Evolutionary conservation across 1,140 invertebrate genomes (phyloP).

Genomic region (Telenomus remus): DNA sequence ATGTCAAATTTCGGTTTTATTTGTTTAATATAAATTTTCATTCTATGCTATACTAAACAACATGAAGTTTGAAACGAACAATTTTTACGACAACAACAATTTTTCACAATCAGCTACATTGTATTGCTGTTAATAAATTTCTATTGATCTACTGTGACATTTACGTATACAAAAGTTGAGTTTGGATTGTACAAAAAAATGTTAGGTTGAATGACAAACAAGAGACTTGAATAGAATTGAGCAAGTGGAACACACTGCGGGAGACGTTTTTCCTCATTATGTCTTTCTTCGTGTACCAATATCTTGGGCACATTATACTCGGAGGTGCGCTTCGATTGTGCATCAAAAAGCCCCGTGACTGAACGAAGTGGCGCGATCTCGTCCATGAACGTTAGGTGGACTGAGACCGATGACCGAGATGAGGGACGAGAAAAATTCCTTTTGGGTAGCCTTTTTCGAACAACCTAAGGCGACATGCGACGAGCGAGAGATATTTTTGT

Average conservation of each 20-base stretch:
- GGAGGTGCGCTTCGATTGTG: slow-evolving; percentile 47
- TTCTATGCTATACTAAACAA: too few relatives aligned
- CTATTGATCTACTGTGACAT: too few relatives aligned
- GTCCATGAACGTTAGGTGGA: slow-evolving; percentile 51
- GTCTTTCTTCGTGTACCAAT: slow-evolving; percentile 18
- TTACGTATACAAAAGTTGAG: too few relatives aligned
- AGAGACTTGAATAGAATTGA: too few relatives aligned
- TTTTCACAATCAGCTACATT: too few relatives aligned
- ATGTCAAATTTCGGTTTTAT: too few relatives aligned
- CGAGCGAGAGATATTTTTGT: slow-evolving; percentile 45
- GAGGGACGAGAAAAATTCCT: slow-evolving; percentile 57
- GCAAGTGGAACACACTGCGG: slow-evolving; percentile 1
- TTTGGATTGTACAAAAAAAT: too few relatives aligned
- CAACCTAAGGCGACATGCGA: slow-evolving; percentile 32
- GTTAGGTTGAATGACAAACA: too few relatives aligned
- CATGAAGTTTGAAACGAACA: too few relatives aligned
- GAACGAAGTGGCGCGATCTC: slow-evolving; percentile 42
- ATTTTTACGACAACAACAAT: too few relatives aligned
- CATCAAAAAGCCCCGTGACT: slow-evolving; percentile 54
- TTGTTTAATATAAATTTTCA: too few relatives aligned
- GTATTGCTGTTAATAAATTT: too few relatives aligned
- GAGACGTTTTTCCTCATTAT: slow-evolving; percentile 11
- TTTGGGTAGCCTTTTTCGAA: slow-evolving; percentile 57
- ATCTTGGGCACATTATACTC: slow-evolving; percentile 45
- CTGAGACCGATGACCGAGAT: slow-evolving; percentile 51